Conservation (phyloP, 23 tunicate genomes). For the Trididemnum nubilum region DNA sequence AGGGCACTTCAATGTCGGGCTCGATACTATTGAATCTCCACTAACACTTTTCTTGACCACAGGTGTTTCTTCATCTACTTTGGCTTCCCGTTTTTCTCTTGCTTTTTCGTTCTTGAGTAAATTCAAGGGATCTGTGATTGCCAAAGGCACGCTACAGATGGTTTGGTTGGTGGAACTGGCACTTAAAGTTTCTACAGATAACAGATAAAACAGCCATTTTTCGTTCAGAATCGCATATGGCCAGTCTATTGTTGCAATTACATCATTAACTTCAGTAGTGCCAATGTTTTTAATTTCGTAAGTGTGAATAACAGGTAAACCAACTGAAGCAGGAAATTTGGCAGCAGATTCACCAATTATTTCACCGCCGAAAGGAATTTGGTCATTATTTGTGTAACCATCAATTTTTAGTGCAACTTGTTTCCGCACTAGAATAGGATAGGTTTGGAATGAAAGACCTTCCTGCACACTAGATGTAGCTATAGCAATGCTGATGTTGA, state of each 20-base stretch:
- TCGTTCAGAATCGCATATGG: slow-evolving; percentile 69
- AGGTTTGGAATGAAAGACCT: not conserved
- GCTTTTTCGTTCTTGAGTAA: not conserved
- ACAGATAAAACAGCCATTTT: slow-evolving; percentile 88
- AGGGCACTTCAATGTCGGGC: slow-evolving; percentile 16
- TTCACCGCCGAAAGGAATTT: slow-evolving; percentile 61
- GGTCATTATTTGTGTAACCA: slow-evolving; percentile 63
- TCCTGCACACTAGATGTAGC: slow-evolving; percentile 24
- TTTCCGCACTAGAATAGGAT: slow-evolving; percentile 48
- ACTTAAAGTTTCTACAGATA: slow-evolving; percentile 23
- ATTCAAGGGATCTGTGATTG: not conserved
- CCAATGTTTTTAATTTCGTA: slow-evolving; percentile 76
- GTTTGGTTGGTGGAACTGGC: not conserved
- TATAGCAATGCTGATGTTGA: slow-evolving; percentile 8
- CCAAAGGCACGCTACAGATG: not conserved
- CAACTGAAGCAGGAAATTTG: slow-evolving; percentile 58
- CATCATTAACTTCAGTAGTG: slow-evolving; percentile 44
- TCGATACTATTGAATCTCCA: not conserved
- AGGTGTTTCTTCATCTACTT: not conserved
- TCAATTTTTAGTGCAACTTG: slow-evolving; percentile 51
- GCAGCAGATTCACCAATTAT: slow-evolving; percentile 86
- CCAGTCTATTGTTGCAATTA: slow-evolving; percentile 63
- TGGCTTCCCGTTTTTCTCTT: not conserved
- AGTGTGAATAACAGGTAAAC: slow-evolving; percentile 38
- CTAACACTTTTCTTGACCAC: not conserved